Evolutionary conservation across 2,888 invertebrate genomes (phyloP).

Genomic region (Hemithea aestivaria): DNA sequence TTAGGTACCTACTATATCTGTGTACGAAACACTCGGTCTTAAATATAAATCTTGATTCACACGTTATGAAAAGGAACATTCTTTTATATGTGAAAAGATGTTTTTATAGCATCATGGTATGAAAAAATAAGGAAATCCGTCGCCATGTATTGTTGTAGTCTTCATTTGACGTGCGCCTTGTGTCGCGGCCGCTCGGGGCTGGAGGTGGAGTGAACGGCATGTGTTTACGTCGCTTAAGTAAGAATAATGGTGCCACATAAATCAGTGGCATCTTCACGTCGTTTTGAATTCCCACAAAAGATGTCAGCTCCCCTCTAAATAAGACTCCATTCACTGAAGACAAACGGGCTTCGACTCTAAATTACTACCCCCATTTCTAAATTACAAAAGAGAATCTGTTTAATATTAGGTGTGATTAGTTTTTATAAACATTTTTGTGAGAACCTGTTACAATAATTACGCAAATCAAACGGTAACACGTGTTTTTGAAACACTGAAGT

Average conservation of each 20-base stretch:
- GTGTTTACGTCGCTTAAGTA: constrained; percentile 68
- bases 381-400: constrained; percentile 23
- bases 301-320: constrained; percentile 46
- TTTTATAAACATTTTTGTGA: too few relatives aligned
- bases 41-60: too few relatives aligned
- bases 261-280: constrained; percentile 65
- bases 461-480: too few relatives aligned
- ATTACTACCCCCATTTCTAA: constrained; percentile 31
- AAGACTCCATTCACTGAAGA: constrained; percentile 43
- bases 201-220: constrained; percentile 46
- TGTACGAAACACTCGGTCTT: too few relatives aligned
- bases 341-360: constrained; percentile 30
- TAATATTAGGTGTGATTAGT: neutral
- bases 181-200: constrained; percentile 16
- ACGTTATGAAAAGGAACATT: constrained; percentile 3
- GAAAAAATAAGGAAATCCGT: constrained; percentile 22
- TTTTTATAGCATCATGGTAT: constrained; percentile 8
- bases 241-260: constrained; percentile 65
- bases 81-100: constrained; percentile 12
- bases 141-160: constrained; percentile 18
- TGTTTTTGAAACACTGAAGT: too few relatives aligned
- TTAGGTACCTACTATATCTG: too few relatives aligned
- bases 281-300: constrained; percentile 63
- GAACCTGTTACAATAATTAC: too few relatives aligned
- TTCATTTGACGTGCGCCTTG: constrained; percentile 31